Conservation (phyloP, 2,888 invertebrate species). For the Apodemia hepburni region DNA sequence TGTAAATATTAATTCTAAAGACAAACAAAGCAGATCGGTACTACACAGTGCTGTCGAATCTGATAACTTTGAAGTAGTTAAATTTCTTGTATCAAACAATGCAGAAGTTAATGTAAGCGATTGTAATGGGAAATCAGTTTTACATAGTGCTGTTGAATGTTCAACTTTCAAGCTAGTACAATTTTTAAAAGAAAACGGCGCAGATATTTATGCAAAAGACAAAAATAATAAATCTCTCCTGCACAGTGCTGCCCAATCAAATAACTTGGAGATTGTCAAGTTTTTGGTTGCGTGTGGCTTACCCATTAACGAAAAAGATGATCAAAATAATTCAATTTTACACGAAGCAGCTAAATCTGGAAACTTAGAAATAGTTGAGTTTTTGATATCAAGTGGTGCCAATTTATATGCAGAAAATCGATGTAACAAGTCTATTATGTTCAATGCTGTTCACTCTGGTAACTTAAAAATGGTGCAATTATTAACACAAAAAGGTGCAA, state of each 20-base stretch:
- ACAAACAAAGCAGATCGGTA: neutral
- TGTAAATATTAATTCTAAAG: neutral
- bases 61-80: conserved; percentile 2
- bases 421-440: conserved; percentile 21
- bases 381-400: neutral
- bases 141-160: neutral
- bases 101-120: neutral
- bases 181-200: neutral
- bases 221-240: neutral
- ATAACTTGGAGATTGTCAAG: neutral
- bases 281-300: neutral
- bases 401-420: neutral
- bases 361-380: neutral
- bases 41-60: neutral
- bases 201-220: neutral
- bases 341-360: conserved; percentile 1
- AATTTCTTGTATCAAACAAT: neutral
- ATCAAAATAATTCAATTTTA: neutral
- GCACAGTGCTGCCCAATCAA: neutral
- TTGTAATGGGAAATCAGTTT: neutral
- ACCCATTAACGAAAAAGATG: neutral
- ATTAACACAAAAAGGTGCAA: neutral
- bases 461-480: neutral
- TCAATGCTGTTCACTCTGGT: neutral
- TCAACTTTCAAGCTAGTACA: neutral